A percentile compares a stretch with the other conserved stretches of the same genome.
Conservation (phyloP, 2,888 invertebrate species). For the Linyphia triangularis region DNA sequence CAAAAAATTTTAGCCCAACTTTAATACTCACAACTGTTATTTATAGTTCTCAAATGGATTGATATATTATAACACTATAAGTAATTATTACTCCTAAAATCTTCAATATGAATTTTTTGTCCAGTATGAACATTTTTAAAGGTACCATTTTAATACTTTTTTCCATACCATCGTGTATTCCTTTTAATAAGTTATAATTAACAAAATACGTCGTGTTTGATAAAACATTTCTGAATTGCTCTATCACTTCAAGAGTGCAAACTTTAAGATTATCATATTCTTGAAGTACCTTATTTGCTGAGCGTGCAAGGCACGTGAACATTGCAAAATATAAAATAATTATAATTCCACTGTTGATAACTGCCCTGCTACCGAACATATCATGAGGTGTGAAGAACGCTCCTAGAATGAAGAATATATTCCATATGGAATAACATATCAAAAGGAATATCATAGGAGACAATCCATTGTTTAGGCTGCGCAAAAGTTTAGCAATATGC, state of each 20-base stretch:
- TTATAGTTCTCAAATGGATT: too few species aligned
- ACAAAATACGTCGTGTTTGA: neutral
- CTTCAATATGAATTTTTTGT: neutral
- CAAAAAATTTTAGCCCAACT: too few species aligned
- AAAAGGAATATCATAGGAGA: neutral
- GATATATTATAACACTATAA: neutral
- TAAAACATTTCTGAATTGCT: neutral
- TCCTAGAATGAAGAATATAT: neutral
- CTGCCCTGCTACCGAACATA: neutral
- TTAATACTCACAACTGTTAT: too few species aligned
- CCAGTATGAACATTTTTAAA: neutral
- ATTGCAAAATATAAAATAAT: neutral
- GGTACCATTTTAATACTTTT: neutral
- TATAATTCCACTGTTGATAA: neutral
- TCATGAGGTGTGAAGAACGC: neutral
- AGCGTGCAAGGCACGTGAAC: neutral
- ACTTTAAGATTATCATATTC: neutral
- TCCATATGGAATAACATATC: neutral
- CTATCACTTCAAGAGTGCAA: neutral
- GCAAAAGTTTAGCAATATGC: neutral
- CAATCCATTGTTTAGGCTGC: neutral
- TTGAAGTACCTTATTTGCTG: neutral
- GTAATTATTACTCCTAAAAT: neutral
- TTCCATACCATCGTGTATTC: neutral
- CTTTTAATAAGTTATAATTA: neutral